Percentiles rank a stretch among this genome's conserved stretches.
phyloP scores from a whole-genome alignment of 2,888 invertebrate genomes.

The Phalera bucephala region DNA sequence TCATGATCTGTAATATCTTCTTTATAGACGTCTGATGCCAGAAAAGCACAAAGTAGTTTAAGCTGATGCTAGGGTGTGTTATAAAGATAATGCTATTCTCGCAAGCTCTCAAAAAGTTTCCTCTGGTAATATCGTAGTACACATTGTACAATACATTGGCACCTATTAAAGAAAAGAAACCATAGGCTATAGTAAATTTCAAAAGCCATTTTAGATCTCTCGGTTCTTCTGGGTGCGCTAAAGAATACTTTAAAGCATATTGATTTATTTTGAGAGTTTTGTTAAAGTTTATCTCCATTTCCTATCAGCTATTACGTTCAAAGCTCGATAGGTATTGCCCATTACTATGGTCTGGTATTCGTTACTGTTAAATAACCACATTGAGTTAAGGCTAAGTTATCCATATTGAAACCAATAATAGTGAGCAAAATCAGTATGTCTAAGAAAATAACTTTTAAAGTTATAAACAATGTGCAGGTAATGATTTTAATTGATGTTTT shows the following conservation, averaged over 20 bases:
- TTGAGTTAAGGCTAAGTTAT: too few species aligned
- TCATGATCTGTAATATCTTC: constrained; percentile 9
- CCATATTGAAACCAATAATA: too few species aligned
- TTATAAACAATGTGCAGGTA: too few species aligned
- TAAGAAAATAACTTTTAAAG: too few species aligned
- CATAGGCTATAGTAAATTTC: neutral
- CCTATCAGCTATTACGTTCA: too few species aligned
- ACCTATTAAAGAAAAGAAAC: neutral
- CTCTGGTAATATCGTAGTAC: neutral
- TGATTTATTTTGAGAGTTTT: constrained; percentile 6
- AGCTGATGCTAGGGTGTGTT: constrained; percentile 2
- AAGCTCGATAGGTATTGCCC: too few species aligned
- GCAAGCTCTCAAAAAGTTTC: constrained; percentile 1
- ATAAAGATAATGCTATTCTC: constrained; percentile 3
- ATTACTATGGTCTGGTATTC: too few species aligned
- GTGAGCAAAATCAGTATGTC: too few species aligned
- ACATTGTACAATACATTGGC: neutral
- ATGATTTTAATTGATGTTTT: too few species aligned
- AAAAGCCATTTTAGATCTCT: constrained; percentile 2
- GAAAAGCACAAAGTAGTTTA: constrained; percentile 7
- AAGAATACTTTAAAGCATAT: constrained; percentile 4
- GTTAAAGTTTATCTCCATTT: constrained; percentile 8
- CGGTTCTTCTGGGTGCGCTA: constrained; percentile 1
- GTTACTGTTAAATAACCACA: too few species aligned
- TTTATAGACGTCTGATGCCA: constrained; percentile 1